phyloP scores from a whole-genome alignment of 2,113 vertebrate genomes.

The Pleuronectes platessa region DNA sequence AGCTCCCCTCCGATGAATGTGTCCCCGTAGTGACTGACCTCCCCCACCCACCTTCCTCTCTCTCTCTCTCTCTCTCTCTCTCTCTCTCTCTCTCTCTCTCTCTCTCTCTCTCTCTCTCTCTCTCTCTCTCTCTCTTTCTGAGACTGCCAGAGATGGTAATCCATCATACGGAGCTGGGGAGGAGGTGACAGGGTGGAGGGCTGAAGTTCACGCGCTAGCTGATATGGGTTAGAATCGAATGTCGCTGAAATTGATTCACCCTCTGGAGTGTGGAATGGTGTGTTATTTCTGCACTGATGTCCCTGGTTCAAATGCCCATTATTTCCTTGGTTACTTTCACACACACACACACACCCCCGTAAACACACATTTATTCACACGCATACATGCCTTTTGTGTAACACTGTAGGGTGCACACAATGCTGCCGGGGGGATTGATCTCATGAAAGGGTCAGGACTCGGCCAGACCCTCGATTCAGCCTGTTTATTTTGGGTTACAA shows the following conservation, averaged over 20 bases:
- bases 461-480: slow-evolving; percentile 76
- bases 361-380: slow-evolving; percentile 52
- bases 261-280: slow-evolving; percentile 61
- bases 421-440: slow-evolving; percentile 35
- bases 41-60: slow-evolving; percentile 47
- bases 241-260: slow-evolving; percentile 72
- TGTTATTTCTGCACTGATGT: slow-evolving; percentile 59
- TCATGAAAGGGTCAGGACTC: slow-evolving; percentile 55
- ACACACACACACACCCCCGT: slow-evolving; percentile 47
- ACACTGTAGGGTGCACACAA: slow-evolving; percentile 22
- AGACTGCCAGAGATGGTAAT: slow-evolving; percentile 76
- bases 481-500: slow-evolving; percentile 85
- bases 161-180: slow-evolving; percentile 72
- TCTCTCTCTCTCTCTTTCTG: slow-evolving; percentile 40
- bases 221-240: slow-evolving; percentile 71
- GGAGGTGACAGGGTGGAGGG: slow-evolving; percentile 66
- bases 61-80: slow-evolving; percentile 40
- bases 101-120: slow-evolving; percentile 28
- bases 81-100: slow-evolving; percentile 10
- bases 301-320: slow-evolving; percentile 49
- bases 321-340: slow-evolving; percentile 51
- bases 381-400: slow-evolving; percentile 37
- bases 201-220: slow-evolving; percentile 71
- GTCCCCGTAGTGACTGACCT: slow-evolving; percentile 65
- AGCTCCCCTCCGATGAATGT: slow-evolving; percentile 61